Base-by-base conservation (phyloP, 2,113 vertebrate species). In the Solea solea region DNA sequence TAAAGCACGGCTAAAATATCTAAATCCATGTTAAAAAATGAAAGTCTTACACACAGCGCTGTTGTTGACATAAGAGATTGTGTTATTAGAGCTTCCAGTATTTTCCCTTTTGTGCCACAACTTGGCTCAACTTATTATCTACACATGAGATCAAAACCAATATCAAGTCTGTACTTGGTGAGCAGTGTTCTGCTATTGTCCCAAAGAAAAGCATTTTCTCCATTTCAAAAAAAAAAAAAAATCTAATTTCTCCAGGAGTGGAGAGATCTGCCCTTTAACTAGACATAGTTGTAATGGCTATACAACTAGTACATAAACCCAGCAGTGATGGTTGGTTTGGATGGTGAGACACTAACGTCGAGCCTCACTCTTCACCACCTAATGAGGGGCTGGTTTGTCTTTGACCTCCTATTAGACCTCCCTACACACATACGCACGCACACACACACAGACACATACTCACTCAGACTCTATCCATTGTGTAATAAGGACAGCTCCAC, bases 311-410 rank as follows among this genome's bases (percentile, higher is more conserved):
- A 2, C 34, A 34, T 34, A 69, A 21, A 74, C 79, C 44, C 62
- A 74, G 62, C 56, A 64, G 64, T 1, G 5, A 76, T 7, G 48
- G 61, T 68, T 50, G 8, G 54, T 84, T 76, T 88, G 56, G 73
- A 74, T 53, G 58, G 52, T 59, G 72, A 78, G 88, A 89, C 83
- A 82, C 34, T 67, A 79, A 80, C 45, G 8, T 68, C 9, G 41
- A 79, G 85, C 54, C 72, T 94, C 93, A 91, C 89, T 94, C 93
- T 55, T 85, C 94, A 93, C 93, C 89, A 92, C 70, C 75, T 93
- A 93, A 94, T 94, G 93, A 93, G 86, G 72, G 78, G 82, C 78
- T 79, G 81, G 72, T 75, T 81, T 86, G 78, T 87, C 84, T 87
- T 80, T 91, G 88, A 87, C 89, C 88, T 66, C 44, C 83, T 64